These are phyloP conservation scores for Brenthis daphne DNA, from an alignment of 2,888 invertebrate species.

Conservation along the genomic window DNA sequence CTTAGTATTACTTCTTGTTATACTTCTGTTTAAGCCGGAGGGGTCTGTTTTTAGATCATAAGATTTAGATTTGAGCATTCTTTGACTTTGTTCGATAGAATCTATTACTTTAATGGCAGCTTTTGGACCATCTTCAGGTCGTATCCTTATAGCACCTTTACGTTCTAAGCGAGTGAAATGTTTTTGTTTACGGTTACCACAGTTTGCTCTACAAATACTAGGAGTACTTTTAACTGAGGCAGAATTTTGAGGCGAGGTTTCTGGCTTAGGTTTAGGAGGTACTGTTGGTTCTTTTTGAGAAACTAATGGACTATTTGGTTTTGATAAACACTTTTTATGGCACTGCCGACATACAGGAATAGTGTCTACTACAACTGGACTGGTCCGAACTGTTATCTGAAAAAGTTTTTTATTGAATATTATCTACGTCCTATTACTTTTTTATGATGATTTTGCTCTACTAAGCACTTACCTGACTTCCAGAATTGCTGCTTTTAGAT, in stretches of 20 bases:
- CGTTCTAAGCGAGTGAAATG: constrained; percentile 71
- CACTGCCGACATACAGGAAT: constrained; percentile 89
- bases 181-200: constrained; percentile 68
- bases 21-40: constrained; percentile 63
- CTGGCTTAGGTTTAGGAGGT: constrained; percentile 62
- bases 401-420: constrained; percentile 44
- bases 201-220: constrained; percentile 70
- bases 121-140: constrained; percentile 75
- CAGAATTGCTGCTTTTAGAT: constrained; percentile 89
- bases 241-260: constrained; percentile 68
- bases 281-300: constrained; percentile 71
- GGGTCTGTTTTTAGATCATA: constrained; percentile 76
- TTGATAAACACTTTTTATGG: constrained; percentile 88
- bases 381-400: constrained; percentile 89
- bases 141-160: constrained; percentile 76
- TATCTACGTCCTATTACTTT: background rate
- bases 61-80: constrained; percentile 76
- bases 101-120: constrained; percentile 76
- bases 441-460: constrained; percentile 3
- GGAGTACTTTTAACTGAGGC: constrained; percentile 69
- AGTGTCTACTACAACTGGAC: constrained; percentile 87
- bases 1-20: constrained; percentile 63
- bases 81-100: constrained; percentile 77
- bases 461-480: constrained; percentile 85
- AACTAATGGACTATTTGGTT: constrained; percentile 77